Evolutionary conservation across 2,888 invertebrate genomes (phyloP), one percentile per base, ranked within the genome.

Genomic region (Alitta virens): DNA sequence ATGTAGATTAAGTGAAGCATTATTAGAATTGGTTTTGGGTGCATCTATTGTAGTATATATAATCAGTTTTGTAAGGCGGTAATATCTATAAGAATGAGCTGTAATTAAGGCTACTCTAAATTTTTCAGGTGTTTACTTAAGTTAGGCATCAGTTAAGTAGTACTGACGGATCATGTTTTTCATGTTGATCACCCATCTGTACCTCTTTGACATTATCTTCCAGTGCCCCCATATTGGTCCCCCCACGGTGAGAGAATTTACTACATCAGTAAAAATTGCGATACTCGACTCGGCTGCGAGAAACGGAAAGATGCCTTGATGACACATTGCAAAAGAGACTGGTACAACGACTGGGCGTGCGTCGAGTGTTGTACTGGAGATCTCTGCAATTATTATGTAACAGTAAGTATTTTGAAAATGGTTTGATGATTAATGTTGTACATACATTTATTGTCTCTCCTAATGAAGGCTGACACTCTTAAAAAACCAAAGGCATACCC

Each of bases 271-370:
- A 97, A 97, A 81, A 85, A 88, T 55, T 97, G 97, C 84, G 89
- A 93, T 16, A 90, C 90, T 0, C 89, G 89, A 79, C 87, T 88
- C 0, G 87, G 88, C 68, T 97, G 97, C 80, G 88, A 90, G 26
- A 74, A 91, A 90, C 89, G 87, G 86, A 61, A 67, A 24, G 62
- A 53, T 0, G 61, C 71, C 1, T 42, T 57, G 38, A 27, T 56
- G 7, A 50, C 63, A 1, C 51, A 62, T 2, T 71, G 71, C 53
- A 57, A 67, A 21, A 52, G 69, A 26, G 63, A 63, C 62, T 81
- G 80, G 94, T 98, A 95, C 77, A 90, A 93, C 77, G 96, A 97
- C 83, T 97, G 97, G 97, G 89, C 90, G 68, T 97, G 96, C 83
- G 90, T 92, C 0, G 94, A 96, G 80, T 97, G 97, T 83, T 97